phyloP scores from a whole-genome alignment of 2,797 vertebrate species.

The Hypotaenidia okinawae region DNA sequence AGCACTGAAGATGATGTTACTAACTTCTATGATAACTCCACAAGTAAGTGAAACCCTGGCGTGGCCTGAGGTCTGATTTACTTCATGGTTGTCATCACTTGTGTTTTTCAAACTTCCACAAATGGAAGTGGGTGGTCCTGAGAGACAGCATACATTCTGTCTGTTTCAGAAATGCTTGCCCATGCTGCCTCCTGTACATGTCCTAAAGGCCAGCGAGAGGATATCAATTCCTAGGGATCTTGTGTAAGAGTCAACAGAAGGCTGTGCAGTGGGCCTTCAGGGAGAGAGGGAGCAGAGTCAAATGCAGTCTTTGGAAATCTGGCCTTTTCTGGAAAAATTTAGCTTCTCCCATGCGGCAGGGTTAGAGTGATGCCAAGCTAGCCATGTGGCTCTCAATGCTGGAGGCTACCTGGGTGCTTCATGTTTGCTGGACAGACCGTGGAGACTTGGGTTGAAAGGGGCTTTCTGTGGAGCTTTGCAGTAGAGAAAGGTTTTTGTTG shows the following conservation, averaged over 20 bases:
- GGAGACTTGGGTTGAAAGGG: not conserved
- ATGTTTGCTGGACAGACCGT: not conserved
- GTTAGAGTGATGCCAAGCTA: not conserved
- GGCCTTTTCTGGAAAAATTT: not conserved
- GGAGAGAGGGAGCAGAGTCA: not conserved
- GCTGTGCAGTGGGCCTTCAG: not conserved
- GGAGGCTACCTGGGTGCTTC: not conserved
- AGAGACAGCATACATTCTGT: not conserved
- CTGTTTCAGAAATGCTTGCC: not conserved
- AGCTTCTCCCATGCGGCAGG: rapidly evolving
- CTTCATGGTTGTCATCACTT: not conserved
- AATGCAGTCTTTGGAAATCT: not conserved
- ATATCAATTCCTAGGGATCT: not conserved
- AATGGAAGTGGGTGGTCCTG: not conserved
- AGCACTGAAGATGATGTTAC: slow-evolving; percentile 86
- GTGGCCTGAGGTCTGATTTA: not conserved
- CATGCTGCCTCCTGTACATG: rapidly evolving
- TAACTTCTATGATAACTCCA: slow-evolving; percentile 90
- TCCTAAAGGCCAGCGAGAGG: not conserved
- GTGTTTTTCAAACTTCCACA: not conserved
- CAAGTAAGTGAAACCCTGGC: slow-evolving; percentile 82
- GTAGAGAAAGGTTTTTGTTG: not conserved
- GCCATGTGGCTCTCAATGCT: not conserved
- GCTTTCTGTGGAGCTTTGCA: not conserved
- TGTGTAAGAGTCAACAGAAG: not conserved